Percentiles rank a stretch among this genome's conserved stretches.
Evolutionary conservation across 2,888 invertebrate genomes (phyloP).

Genomic region (Falcaria lacertinaria): DNA sequence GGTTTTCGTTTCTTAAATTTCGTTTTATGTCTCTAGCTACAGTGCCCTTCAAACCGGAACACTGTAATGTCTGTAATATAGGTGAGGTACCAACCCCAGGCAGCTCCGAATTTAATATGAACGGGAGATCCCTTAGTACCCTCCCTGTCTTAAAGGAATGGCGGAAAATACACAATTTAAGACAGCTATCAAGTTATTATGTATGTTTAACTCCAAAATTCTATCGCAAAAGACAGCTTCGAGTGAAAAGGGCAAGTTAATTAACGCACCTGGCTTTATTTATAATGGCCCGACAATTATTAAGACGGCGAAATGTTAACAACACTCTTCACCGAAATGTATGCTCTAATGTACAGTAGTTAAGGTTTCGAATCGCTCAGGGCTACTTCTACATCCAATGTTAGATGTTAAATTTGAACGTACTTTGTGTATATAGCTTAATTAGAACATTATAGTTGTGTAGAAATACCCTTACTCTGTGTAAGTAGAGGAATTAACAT

Average conservation of each 20-base stretch:
- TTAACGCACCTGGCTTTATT: conserved; percentile 31
- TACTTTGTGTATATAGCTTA: background rate
- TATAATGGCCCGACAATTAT: conserved; percentile 19
- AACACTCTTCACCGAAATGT: background rate
- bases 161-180: no score
- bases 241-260: conserved; percentile 22
- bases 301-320: background rate
- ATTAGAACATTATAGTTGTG: background rate
- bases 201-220: background rate
- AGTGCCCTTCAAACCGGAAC: no score
- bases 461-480: background rate
- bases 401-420: background rate
- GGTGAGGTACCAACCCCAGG: no score
- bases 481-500: background rate
- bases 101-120: no score
- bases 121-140: no score
- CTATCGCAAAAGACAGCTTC: background rate
- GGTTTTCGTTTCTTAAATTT: no score
- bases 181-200: background rate
- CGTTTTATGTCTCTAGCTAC: no score
- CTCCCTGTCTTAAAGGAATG: no score
- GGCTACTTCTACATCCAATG: background rate
- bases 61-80: no score
- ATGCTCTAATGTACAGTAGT: background rate
- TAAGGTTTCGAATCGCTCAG: background rate